Evolutionary conservation across 2,888 invertebrate species (phyloP).

Genomic region (Rapana venosa): DNA sequence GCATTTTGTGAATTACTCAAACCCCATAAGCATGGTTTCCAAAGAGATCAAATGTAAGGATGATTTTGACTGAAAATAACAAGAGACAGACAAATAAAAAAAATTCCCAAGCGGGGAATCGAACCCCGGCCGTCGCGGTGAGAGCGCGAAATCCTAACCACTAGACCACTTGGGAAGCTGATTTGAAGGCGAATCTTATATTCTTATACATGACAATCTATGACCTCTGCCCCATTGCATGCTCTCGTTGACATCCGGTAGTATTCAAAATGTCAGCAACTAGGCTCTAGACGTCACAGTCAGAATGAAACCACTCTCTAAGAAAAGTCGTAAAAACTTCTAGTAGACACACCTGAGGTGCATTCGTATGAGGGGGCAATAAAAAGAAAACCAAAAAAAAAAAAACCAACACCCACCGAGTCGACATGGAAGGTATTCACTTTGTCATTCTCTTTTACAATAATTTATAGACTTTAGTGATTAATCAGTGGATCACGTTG

Average conservation of each 20-base stretch:
- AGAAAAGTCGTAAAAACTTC: neutral
- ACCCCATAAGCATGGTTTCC: neutral
- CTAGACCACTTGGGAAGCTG: conserved; percentile 47
- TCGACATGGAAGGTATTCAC: no score
- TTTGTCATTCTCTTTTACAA: no score
- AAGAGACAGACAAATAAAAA: conserved; percentile 22
- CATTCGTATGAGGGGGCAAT: no score
- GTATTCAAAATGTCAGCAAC: neutral
- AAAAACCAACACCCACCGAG: no score
- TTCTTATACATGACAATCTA: neutral
- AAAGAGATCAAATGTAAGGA: neutral
- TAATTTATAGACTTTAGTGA: no score
- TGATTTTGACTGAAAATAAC: neutral
- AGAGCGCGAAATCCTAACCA: conserved; percentile 50
- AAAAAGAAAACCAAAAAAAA: no score
- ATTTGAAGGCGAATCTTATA: neutral
- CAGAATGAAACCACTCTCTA: neutral
- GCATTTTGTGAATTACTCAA: neutral
- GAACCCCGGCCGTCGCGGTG: conserved; percentile 49
- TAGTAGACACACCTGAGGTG: no score
- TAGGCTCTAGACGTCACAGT: neutral
- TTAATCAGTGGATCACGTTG: no score
- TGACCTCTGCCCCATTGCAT: neutral
- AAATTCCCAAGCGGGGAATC: conserved; percentile 47
- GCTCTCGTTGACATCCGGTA: neutral